These are phyloP conservation scores for Acropora yongei DNA, from an alignment of 64 coral and sea anemone genomes.

Conservation along the genomic window DNA sequence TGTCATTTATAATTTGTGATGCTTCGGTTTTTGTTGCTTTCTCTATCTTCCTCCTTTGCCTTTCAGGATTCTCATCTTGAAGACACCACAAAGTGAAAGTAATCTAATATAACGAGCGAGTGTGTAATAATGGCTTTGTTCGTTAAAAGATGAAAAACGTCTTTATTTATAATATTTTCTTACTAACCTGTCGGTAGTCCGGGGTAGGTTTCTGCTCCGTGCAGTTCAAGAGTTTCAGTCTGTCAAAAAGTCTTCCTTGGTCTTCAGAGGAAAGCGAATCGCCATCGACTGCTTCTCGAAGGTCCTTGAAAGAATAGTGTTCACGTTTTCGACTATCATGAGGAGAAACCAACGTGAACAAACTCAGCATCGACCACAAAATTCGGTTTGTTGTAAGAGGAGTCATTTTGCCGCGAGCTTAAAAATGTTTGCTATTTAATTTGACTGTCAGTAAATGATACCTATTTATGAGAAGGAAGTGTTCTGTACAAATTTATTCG, in stretches of 20 bases:
- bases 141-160: neutral
- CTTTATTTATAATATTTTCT: neutral
- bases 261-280: slow-evolving; percentile 6
- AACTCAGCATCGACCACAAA: neutral
- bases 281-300: slow-evolving; percentile 10
- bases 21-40: neutral
- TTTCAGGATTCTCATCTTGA: neutral
- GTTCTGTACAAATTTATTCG: no score
- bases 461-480: no score
- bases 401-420: neutral
- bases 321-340: slow-evolving; percentile 36
- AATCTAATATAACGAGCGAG: no score
- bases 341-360: neutral
- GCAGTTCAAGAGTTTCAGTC: slow-evolving; percentile 37
- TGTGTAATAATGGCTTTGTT: neutral
- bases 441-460: neutral
- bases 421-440: neutral
- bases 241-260: slow-evolving; percentile 3
- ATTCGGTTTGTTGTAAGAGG: neutral
- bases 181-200: neutral
- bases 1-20: neutral
- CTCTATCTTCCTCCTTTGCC: no score
- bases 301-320: slow-evolving; percentile 16
- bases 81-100: no score
- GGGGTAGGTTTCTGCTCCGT: neutral